phyloP scores from a whole-genome alignment of 2,888 invertebrate genomes.

The Acanthosepion lycidas region DNA sequence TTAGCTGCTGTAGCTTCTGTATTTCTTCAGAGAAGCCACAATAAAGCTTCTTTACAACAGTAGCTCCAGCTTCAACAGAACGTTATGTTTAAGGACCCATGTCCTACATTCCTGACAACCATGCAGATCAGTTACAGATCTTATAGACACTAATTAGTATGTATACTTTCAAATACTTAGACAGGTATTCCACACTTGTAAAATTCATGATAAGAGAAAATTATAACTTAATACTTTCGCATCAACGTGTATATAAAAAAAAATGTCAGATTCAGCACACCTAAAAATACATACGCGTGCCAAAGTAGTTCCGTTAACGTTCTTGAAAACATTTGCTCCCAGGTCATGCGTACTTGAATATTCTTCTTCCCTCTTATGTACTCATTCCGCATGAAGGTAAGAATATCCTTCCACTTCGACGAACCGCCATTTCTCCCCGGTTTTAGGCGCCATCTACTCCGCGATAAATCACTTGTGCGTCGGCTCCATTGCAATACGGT shows the following conservation, averaged over 20 bases:
- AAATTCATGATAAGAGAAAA: too few species aligned
- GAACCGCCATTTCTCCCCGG: background rate
- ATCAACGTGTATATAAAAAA: background rate
- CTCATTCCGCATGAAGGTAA: background rate
- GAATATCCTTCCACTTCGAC: background rate
- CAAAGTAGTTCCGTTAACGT: background rate
- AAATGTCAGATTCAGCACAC: background rate
- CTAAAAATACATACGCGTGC: background rate
- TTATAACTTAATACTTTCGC: too few species aligned
- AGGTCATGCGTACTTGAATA: background rate
- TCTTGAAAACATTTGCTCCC: background rate
- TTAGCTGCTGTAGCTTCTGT: too few species aligned
- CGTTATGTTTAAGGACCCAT: too few species aligned
- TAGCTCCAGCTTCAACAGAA: too few species aligned
- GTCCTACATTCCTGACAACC: too few species aligned
- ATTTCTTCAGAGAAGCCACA: too few species aligned
- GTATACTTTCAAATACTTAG: too few species aligned
- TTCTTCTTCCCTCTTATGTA: background rate
- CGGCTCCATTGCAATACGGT: background rate
- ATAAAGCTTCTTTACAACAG: too few species aligned
- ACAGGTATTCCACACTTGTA: too few species aligned
- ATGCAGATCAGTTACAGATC: too few species aligned
- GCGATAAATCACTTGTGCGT: background rate
- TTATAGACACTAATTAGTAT: too few species aligned
- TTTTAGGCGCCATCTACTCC: background rate